Conservation (phyloP, 2,888 invertebrate species). For the Hydroisotoma schaefferi region DNA sequence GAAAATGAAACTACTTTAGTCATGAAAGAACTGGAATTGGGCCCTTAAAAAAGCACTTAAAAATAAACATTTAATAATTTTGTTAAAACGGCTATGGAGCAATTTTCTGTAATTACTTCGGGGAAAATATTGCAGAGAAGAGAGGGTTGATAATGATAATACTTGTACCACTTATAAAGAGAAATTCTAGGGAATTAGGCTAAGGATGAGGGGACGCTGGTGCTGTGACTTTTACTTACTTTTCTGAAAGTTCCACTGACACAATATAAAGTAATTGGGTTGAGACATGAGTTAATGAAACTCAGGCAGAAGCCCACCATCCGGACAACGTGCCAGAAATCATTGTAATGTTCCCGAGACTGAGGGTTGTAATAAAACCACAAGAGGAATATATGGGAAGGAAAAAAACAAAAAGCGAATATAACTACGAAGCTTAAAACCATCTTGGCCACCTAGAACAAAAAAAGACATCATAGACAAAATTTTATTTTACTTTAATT, state of each 20-base stretch:
- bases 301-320: conserved; percentile 79
- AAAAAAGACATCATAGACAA: background rate
- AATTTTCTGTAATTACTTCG: no score
- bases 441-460: conserved; percentile 64
- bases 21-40: background rate
- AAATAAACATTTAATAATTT: no score
- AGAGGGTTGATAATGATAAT: no score
- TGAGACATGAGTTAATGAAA: conserved; percentile 88
- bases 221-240: conserved; percentile 42
- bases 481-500: background rate
- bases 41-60: background rate
- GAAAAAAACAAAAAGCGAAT: conserved; percentile 78
- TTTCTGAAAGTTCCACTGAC: conserved; percentile 88
- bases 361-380: conserved; percentile 77
- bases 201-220: no score
- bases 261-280: conserved; percentile 88
- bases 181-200: no score
- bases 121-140: no score
- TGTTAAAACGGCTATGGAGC: no score
- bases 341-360: conserved; percentile 61
- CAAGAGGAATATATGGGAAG: conserved; percentile 75
- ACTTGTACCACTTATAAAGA: no score
- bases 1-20: background rate
- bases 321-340: conserved; percentile 72
- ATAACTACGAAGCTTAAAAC: conserved; percentile 84